Conservation (phyloP, 2,888 invertebrate species). For the Caradrina kadenii region DNA sequence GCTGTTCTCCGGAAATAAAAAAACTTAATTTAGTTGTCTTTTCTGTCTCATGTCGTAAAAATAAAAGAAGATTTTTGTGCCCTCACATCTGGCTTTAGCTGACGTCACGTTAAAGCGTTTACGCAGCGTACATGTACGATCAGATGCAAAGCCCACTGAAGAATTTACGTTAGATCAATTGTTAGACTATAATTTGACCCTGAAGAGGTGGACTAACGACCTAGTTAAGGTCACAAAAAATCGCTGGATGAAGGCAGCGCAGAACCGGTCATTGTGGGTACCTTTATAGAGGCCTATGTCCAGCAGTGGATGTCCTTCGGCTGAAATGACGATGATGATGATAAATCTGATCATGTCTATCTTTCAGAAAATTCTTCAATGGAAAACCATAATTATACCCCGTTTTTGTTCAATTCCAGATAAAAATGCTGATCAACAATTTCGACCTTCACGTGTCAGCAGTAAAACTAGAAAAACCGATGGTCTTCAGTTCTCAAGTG, state of each 20-base stretch:
- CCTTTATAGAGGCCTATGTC: no score
- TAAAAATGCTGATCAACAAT: slow-evolving; percentile 83
- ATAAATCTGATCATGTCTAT: no score
- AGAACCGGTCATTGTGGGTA: no score
- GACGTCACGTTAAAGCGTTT: neutral
- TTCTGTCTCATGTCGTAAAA: neutral
- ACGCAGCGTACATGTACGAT: neutral
- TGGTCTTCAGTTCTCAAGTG: slow-evolving; percentile 74
- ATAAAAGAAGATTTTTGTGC: neutral
- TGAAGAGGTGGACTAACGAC: no score
- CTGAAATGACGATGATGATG: no score
- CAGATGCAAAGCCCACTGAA: no score
- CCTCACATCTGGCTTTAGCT: neutral
- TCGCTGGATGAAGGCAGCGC: no score
- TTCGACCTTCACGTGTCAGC: slow-evolving; percentile 83
- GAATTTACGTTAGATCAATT: no score
- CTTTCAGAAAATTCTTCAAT: no score
- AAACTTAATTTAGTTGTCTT: neutral
- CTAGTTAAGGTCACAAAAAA: no score
- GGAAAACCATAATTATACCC: neutral
- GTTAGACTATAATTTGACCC: no score
- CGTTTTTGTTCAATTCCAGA: slow-evolving; percentile 66
- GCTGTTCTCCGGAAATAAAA: slow-evolving; percentile 20
- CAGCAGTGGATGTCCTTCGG: no score
- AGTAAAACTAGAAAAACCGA: slow-evolving; percentile 72